Evolutionary conservation across 2,113 vertebrate genomes (phyloP).

Genomic region (Scalopus aquaticus): DNA sequence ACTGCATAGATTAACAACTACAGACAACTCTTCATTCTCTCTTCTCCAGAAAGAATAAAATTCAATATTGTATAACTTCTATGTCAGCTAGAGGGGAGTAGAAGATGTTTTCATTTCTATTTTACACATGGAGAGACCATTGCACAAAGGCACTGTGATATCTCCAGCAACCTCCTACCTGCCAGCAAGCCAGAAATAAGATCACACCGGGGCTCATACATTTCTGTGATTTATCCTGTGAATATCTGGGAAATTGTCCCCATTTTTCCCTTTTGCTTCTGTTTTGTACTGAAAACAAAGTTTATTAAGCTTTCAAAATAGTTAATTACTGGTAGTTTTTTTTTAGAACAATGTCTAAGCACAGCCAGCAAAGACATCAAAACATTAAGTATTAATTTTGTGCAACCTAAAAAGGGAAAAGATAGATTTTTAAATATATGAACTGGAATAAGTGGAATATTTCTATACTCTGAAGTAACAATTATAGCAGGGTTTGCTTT

Average conservation of each 20-base stretch:
- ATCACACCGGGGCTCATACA: not conserved
- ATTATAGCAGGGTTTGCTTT: not conserved
- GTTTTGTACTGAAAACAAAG: constrained; percentile 36
- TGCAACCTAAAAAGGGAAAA: not conserved
- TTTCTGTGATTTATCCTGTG: not conserved
- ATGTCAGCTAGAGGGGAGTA: not conserved
- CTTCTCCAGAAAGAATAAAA: not conserved
- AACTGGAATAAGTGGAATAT: not conserved
- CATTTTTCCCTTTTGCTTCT: constrained; percentile 18
- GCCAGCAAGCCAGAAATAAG: not conserved
- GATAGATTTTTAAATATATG: not conserved
- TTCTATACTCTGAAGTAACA: not conserved
- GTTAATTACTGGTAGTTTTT: constrained; percentile 21
- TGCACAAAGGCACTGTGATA: not conserved
- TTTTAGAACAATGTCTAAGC: constrained; percentile 9
- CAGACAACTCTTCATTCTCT: not conserved
- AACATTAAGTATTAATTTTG: not conserved
- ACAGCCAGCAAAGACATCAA: not conserved
- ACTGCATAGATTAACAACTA: not conserved
- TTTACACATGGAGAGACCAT: not conserved
- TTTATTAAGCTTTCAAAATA: constrained; percentile 40
- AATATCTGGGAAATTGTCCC: not conserved
- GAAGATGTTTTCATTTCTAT: not conserved
- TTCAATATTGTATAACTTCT: not conserved
- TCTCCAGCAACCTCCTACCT: not conserved